Conservation (phyloP, 2,113 vertebrate species). For the Diphyllodes magnificus region DNA sequence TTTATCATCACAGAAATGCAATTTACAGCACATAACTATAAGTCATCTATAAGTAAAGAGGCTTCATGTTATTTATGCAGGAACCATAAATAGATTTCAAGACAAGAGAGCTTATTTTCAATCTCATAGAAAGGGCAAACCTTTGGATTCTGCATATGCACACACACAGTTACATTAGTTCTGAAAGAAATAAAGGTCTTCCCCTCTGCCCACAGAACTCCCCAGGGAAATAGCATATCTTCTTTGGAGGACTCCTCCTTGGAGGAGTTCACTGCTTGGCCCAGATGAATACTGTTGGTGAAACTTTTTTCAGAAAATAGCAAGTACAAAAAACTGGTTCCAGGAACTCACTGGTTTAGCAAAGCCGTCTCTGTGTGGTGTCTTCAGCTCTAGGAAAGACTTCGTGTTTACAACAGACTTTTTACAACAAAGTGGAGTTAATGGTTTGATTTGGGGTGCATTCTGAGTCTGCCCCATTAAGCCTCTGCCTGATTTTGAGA, state of each 20-base stretch:
- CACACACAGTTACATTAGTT: neutral
- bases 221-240: neutral
- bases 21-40: neutral
- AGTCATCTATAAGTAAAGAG: neutral
- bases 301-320: neutral
- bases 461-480: neutral
- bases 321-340: neutral
- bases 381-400: neutral
- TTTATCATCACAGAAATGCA: neutral
- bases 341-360: neutral
- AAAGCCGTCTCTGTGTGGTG: accelerated
- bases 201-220: neutral
- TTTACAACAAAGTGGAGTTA: neutral
- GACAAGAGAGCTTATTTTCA: neutral
- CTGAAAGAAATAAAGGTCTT: neutral
- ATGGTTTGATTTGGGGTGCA: neutral
- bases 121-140: neutral
- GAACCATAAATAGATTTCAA: neutral
- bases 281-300: neutral
- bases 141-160: neutral
- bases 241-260: neutral
- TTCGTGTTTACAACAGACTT: neutral
- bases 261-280: neutral
- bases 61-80: neutral
- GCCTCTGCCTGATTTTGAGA: neutral